Evolutionary conservation across 2,113 vertebrate species (phyloP).

Genomic region (Chaetura pelagica): DNA sequence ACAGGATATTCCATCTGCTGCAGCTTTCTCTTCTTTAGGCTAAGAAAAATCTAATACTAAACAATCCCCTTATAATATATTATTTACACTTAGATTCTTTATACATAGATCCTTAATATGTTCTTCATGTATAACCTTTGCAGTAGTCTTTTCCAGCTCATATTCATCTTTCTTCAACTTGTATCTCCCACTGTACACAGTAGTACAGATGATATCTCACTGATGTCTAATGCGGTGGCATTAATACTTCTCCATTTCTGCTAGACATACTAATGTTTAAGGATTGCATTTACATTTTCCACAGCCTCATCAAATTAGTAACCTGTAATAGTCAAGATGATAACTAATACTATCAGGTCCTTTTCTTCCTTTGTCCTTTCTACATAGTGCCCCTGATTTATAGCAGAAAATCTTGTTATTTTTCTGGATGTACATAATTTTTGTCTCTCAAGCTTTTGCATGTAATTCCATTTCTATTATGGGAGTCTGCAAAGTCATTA

Average conservation of each 20-base stretch:
- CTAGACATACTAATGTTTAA: background rate
- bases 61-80: background rate
- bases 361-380: background rate
- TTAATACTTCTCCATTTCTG: slow-evolving; percentile 48
- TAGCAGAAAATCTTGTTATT: background rate
- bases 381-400: background rate
- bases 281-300: background rate
- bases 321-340: background rate
- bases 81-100: background rate
- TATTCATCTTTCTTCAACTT: background rate
- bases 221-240: background rate
- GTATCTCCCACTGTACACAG: background rate
- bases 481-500: background rate
- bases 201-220: background rate
- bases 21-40: background rate
- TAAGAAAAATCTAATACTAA: background rate
- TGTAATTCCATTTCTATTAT: background rate
- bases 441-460: background rate
- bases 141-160: background rate
- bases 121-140: background rate
- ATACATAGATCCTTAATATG: background rate
- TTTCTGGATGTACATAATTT: background rate
- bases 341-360: background rate
- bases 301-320: slow-evolving; percentile 1
- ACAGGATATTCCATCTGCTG: accelerated